Conservation (phyloP, 2,797 vertebrate species). For the Hippoglossus hippoglossus region DNA sequence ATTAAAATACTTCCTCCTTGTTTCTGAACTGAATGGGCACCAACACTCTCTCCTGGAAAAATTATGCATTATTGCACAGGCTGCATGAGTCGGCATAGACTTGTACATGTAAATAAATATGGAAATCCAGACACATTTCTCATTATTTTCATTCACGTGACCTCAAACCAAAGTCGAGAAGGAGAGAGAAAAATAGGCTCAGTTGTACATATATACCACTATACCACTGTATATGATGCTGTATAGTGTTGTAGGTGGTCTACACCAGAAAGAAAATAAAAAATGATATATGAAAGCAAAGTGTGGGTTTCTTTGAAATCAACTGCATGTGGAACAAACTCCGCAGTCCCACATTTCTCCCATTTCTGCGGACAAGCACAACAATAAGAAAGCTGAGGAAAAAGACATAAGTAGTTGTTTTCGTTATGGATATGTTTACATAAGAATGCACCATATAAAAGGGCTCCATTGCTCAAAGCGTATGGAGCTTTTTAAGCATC, state of each 20-base stretch:
- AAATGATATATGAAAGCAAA: conserved; percentile 45
- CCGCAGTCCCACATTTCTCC: conserved; percentile 73
- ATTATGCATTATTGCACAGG: conserved; percentile 59
- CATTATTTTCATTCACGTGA: conserved; percentile 53
- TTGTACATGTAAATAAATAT: conserved; percentile 59
- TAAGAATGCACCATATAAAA: conserved; percentile 71
- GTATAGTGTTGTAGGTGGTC: conserved; percentile 66
- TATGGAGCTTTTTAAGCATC: conserved; percentile 79
- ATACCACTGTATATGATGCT: neutral
- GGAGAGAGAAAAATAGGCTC: conserved; percentile 34
- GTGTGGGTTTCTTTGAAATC: conserved; percentile 72
- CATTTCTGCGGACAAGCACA: conserved; percentile 70
- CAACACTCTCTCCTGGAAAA: conserved; percentile 75
- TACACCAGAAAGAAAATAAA: conserved; percentile 46
- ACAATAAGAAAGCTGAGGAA: conserved; percentile 72
- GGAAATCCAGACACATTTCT: neutral
- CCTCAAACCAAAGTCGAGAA: conserved; percentile 40
- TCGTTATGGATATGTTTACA: conserved; percentile 83
- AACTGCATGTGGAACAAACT: conserved; percentile 67
- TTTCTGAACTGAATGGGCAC: conserved; percentile 84
- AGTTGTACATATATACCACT: neutral
- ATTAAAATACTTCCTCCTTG: conserved; percentile 92
- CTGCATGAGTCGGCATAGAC: conserved; percentile 43
- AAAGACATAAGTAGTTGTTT: conserved; percentile 76
- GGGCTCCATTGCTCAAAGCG: conserved; percentile 74